Percentiles rank a stretch among this genome's conserved stretches.
phyloP scores from a whole-genome alignment of 2,797 vertebrate genomes.

The Australoheros facetus region DNA sequence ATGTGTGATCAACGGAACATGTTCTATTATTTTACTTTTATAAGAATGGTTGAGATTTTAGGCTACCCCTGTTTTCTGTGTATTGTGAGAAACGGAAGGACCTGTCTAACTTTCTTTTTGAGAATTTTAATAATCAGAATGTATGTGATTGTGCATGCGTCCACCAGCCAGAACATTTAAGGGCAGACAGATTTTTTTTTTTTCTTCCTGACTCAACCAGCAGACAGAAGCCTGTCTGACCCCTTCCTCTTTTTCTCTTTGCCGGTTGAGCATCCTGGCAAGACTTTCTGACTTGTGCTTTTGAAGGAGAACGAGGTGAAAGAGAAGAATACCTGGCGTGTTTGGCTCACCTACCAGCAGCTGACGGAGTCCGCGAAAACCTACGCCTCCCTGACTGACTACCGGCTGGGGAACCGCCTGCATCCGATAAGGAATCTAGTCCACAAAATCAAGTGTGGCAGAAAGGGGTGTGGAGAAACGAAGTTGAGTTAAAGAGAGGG shows the following conservation, averaged over 20 bases:
- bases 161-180: background rate
- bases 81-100: background rate
- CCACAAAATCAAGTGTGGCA: constrained; percentile 68
- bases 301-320: constrained; percentile 19
- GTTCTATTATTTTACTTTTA: background rate
- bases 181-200: constrained; percentile 4
- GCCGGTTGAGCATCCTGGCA: constrained; percentile 40
- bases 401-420: constrained; percentile 68
- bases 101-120: background rate
- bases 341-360: constrained; percentile 75
- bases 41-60: background rate
- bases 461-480: constrained; percentile 73
- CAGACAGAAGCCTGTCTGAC: constrained; percentile 23
- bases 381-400: constrained; percentile 62
- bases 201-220: constrained; percentile 15
- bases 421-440: constrained; percentile 81
- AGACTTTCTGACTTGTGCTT: constrained; percentile 28
- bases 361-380: constrained; percentile 69
- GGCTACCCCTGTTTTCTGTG: background rate
- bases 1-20: background rate
- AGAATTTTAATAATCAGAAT: background rate
- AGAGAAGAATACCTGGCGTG: constrained; percentile 60
- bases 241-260: constrained; percentile 22
- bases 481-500: constrained; percentile 55
- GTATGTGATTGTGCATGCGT: background rate